phyloP scores from a whole-genome alignment of 2,888 invertebrate species.

The Atethmia centrago region DNA sequence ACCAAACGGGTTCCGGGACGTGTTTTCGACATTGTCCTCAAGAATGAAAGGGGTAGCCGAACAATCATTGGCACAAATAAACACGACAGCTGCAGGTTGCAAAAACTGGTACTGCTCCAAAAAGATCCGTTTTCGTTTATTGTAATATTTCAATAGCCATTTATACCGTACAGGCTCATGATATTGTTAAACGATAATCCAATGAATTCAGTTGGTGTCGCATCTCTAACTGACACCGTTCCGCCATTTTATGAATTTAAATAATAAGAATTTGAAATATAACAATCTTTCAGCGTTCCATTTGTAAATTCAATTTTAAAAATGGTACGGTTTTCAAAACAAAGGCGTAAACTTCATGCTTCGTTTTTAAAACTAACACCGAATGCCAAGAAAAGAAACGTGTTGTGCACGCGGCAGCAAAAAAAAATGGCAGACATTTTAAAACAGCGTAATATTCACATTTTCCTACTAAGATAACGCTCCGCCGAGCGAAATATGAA shows the following conservation, averaged over 20 bases:
- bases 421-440: constrained; percentile 72
- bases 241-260: constrained; percentile 15
- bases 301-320: constrained; percentile 66
- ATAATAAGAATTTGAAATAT: constrained; percentile 40
- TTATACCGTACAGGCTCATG: constrained; percentile 42
- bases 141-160: constrained; percentile 52
- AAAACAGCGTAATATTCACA: constrained; percentile 81
- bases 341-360: constrained; percentile 59
- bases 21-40: constrained; percentile 65
- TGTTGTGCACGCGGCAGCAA: constrained; percentile 61
- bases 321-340: constrained; percentile 57
- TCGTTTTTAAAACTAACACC: constrained; percentile 71
- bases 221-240: constrained; percentile 23
- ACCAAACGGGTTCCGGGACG: constrained; percentile 77
- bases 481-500: constrained; percentile 87
- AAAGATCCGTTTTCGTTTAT: constrained; percentile 49
- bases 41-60: constrained; percentile 62
- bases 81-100: constrained; percentile 70
- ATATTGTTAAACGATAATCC: constrained; percentile 41
- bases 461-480: constrained; percentile 88
- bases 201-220: constrained; percentile 29
- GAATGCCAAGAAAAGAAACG: constrained; percentile 74
- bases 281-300: constrained; percentile 54
- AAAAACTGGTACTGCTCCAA: constrained; percentile 61
- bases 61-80: constrained; percentile 68